A percentile compares a stretch with the other conserved stretches of the same genome.
phyloP scores from a whole-genome alignment of 2,888 invertebrate species.

The Alcis repandata region DNA sequence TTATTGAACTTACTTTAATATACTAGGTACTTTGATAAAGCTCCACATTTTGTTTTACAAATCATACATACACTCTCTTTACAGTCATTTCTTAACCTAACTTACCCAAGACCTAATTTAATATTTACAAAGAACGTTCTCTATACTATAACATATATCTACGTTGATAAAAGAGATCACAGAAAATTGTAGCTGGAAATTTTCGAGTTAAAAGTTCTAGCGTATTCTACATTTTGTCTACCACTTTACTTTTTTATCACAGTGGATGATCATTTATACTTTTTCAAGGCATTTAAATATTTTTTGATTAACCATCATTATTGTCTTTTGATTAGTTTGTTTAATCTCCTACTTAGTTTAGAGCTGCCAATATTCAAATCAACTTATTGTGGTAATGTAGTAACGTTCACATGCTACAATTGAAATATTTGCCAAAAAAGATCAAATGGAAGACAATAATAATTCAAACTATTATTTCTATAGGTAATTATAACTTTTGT shows the following conservation, averaged over 20 bases:
- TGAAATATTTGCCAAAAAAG: slow-evolving; percentile 77
- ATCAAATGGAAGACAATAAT: slow-evolving; percentile 81
- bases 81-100: slow-evolving; percentile 79
- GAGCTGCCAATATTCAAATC: slow-evolving; percentile 56
- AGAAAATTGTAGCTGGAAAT: slow-evolving; percentile 88
- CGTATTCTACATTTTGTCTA: slow-evolving; percentile 76
- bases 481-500: slow-evolving; percentile 57
- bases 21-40: slow-evolving; percentile 86
- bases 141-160: slow-evolving; percentile 79
- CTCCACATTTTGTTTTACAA: slow-evolving; percentile 86
- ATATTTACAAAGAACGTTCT: slow-evolving; percentile 81
- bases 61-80: slow-evolving; percentile 85
- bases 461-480: slow-evolving; percentile 55
- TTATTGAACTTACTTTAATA: slow-evolving; percentile 76
- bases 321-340: slow-evolving; percentile 65
- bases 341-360: slow-evolving; percentile 31
- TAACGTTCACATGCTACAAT: slow-evolving; percentile 78
- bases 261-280: slow-evolving; percentile 75
- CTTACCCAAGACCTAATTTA: slow-evolving; percentile 59
- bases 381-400: slow-evolving; percentile 68
- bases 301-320: slow-evolving; percentile 67
- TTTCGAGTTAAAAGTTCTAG: slow-evolving; percentile 82
- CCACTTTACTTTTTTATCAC: slow-evolving; percentile 84
- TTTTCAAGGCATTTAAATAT: slow-evolving; percentile 74
- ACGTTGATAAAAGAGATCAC: slow-evolving; percentile 87